phyloP scores from a whole-genome alignment of 2,113 vertebrate genomes.

The Pyxicephalus adspersus region DNA sequence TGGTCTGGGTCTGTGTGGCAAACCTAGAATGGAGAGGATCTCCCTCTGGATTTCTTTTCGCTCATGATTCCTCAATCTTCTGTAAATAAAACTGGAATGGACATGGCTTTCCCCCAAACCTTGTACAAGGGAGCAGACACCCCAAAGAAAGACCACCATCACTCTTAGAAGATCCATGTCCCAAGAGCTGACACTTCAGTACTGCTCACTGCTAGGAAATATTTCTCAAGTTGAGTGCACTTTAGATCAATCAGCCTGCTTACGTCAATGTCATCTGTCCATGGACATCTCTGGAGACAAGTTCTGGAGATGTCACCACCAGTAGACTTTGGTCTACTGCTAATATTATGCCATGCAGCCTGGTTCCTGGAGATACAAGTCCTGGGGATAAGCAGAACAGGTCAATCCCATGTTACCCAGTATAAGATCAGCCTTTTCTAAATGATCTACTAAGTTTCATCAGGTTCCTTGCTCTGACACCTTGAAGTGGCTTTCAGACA shows the following conservation, averaged over 20 bases:
- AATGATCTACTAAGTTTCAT: constrained; percentile 16
- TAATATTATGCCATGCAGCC: neutral
- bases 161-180: constrained; percentile 82
- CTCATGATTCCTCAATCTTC: constrained; percentile 95
- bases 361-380: neutral
- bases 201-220: constrained; percentile 21
- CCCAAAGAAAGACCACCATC: constrained; percentile 80
- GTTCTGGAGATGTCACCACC: constrained; percentile 32
- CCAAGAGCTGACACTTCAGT: constrained; percentile 60
- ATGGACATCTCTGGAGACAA: constrained; percentile 66
- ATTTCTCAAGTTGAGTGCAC: neutral
- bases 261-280: constrained; percentile 77
- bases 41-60: constrained; percentile 97
- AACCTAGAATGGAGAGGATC: constrained; percentile 97
- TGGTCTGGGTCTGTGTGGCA: constrained; percentile 95
- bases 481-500: constrained; percentile 73
- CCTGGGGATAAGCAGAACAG: neutral
- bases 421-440: neutral
- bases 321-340: neutral
- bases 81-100: constrained; percentile 99
- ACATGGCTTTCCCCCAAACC: constrained; percentile 92
- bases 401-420: constrained; percentile 19
- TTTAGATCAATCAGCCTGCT: constrained; percentile 65
- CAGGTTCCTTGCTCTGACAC: constrained; percentile 73
- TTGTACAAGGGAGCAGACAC: constrained; percentile 87